A percentile compares a stretch with the other conserved stretches of the same genome.
Conservation (phyloP, 2,888 invertebrate species). For the Oasisia sp. region DNA sequence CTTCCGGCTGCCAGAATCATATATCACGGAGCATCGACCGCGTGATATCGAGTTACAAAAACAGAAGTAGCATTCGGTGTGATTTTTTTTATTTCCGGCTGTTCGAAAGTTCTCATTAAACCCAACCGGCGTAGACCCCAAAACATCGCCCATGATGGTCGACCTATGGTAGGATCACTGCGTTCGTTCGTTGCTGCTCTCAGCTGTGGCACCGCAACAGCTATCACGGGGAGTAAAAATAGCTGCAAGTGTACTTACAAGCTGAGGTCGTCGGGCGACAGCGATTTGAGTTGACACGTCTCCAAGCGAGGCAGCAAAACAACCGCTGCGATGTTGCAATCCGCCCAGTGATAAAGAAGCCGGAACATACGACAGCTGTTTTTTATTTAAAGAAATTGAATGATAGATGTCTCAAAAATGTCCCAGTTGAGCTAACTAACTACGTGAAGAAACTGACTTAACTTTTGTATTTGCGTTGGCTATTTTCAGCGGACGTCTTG, state of each 20-base stretch:
- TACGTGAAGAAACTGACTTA: too few species aligned
- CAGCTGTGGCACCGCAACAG: not conserved
- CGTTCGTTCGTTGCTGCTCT: not conserved
- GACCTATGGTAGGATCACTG: not conserved
- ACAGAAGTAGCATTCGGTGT: not conserved
- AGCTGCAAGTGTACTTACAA: not conserved
- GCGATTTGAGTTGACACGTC: not conserved
- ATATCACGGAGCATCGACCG: not conserved
- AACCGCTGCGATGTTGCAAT: not conserved
- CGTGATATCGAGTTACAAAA: not conserved
- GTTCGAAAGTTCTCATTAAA: conserved; percentile 2
- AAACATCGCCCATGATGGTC: not conserved
- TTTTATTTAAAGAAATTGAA: not conserved
- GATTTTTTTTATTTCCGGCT: not conserved
- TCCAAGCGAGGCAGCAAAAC: not conserved
- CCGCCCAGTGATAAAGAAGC: not conserved
- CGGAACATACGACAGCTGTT: not conserved
- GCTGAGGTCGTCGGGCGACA: not conserved
- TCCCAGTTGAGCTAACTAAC: too few species aligned
- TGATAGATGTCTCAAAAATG: too few species aligned
- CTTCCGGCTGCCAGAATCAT: not conserved
- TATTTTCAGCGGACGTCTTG: too few species aligned
- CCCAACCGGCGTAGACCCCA: not conserved
- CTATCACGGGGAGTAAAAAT: not conserved
- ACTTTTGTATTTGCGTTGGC: too few species aligned